A percentile compares a stretch with the other conserved stretches of the same genome.
These are phyloP conservation scores for Oryzias sinensis DNA, from an alignment of 2,797 vertebrate genomes.

Conservation along the genomic window DNA sequence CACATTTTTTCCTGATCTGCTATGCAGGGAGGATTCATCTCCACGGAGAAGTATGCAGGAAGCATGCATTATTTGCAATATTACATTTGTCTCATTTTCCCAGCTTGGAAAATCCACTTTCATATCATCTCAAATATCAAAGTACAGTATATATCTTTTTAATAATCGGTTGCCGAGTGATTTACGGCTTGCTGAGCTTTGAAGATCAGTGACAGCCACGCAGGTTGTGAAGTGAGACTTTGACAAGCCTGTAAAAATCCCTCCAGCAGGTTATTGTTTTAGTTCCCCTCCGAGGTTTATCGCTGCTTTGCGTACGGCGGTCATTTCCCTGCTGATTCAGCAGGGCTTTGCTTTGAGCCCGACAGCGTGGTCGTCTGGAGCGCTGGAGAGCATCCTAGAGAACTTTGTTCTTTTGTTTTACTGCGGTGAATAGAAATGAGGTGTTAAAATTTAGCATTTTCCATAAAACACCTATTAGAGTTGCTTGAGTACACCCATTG, in stretches of 20 bases:
- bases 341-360: slow-evolving; percentile 25
- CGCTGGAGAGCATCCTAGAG: slow-evolving; percentile 16
- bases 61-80: slow-evolving; percentile 13
- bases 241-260: slow-evolving; percentile 12
- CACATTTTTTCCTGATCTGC: slow-evolving; percentile 13
- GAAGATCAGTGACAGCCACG: slow-evolving; percentile 5
- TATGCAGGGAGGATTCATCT: slow-evolving; percentile 26
- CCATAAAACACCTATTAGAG: no score
- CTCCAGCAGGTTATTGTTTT: slow-evolving; percentile 11
- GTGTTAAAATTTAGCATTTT: no score
- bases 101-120: slow-evolving; percentile 12
- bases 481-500: no score
- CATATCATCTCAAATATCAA: slow-evolving; percentile 36
- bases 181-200: slow-evolving; percentile 23
- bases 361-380: slow-evolving; percentile 4
- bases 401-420: background rate
- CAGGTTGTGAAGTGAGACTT: slow-evolving; percentile 22
- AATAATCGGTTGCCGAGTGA: slow-evolving; percentile 42
- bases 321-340: slow-evolving; percentile 40
- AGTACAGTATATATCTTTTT: slow-evolving; percentile 40
- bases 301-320: slow-evolving; percentile 5
- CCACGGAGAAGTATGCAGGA: slow-evolving; percentile 24
- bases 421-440: no score
- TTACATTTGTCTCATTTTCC: slow-evolving; percentile 11
- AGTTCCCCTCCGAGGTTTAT: slow-evolving; percentile 27